These are phyloP conservation scores for Hipparchia semele DNA, from an alignment of 2,888 invertebrate genomes.

Conservation along the genomic window DNA sequence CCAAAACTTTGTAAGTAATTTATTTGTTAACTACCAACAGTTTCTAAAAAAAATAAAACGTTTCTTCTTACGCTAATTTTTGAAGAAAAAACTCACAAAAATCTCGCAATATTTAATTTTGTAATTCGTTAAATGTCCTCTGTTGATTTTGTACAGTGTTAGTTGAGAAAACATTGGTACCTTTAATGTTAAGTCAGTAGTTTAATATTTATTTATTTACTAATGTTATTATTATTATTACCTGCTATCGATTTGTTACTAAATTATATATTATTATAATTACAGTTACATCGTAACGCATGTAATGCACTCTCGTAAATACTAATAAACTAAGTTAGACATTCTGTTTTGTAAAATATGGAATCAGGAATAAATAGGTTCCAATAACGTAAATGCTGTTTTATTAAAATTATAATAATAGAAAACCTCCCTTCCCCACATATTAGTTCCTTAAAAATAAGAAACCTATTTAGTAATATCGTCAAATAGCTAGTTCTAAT, in stretches of 20 bases:
- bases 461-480: no score
- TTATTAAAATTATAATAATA: slow-evolving; percentile 26
- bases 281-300: slow-evolving; percentile 57
- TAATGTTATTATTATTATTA: slow-evolving; percentile 50
- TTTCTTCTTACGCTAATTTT: no score
- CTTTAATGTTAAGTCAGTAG: slow-evolving; percentile 55
- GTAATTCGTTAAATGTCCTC: slow-evolving; percentile 14
- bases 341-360: slow-evolving; percentile 69
- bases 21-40: no score
- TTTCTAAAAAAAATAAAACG: no score
- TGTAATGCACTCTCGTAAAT: slow-evolving; percentile 71
- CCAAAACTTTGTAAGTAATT: no score
- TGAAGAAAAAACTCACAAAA: no score
- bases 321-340: slow-evolving; percentile 56
- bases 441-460: no score
- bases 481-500: no score
- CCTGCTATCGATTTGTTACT: slow-evolving; percentile 50
- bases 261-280: slow-evolving; percentile 51
- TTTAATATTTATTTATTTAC: slow-evolving; percentile 60
- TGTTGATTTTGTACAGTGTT: slow-evolving; percentile 50
- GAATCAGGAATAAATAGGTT: slow-evolving; percentile 66
- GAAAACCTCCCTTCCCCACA: no score
- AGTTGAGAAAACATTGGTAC: slow-evolving; percentile 56
- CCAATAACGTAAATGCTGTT: slow-evolving; percentile 45
- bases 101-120: background rate